These are phyloP conservation scores for Dicyrtoma fusca DNA, from an alignment of 2,888 invertebrate species.

Conservation along the genomic window DNA sequence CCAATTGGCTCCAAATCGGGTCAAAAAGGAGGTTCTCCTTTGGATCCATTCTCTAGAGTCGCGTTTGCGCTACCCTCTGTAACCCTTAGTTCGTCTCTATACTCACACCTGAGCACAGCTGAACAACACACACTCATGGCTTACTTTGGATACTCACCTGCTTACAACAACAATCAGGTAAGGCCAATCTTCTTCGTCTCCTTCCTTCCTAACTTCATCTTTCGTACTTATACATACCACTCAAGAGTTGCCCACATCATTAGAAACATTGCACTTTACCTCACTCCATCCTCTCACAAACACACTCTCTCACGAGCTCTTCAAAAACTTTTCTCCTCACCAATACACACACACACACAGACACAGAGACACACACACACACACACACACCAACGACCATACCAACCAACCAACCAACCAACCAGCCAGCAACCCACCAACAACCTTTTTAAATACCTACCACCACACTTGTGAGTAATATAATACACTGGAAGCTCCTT, in stretches of 20 bases:
- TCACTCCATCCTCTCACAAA: slow-evolving; percentile 25
- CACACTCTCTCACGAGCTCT: slow-evolving; percentile 15
- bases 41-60: slow-evolving; percentile 45
- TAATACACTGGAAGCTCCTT: no score
- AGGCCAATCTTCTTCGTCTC: slow-evolving; percentile 25
- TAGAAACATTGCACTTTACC: slow-evolving; percentile 29
- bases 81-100: slow-evolving; percentile 44
- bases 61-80: slow-evolving; percentile 45
- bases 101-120: slow-evolving; percentile 55
- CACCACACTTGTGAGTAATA: no score
- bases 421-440: no score
- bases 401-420: no score
- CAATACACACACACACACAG: no score
- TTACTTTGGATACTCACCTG: slow-evolving; percentile 56
- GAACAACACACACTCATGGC: slow-evolving; percentile 47
- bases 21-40: slow-evolving; percentile 54
- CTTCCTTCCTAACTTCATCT: neutral
- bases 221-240: slow-evolving; percentile 30
- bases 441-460: no score
- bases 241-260: slow-evolving; percentile 33
- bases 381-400: no score
- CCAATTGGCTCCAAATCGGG: slow-evolving; percentile 57
- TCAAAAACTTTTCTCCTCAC: neutral
- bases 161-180: slow-evolving; percentile 51
- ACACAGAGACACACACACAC: no score